These are phyloP conservation scores for Delphinus delphis DNA, from an alignment of 2,113 vertebrate genomes.

Conservation along the genomic window DNA sequence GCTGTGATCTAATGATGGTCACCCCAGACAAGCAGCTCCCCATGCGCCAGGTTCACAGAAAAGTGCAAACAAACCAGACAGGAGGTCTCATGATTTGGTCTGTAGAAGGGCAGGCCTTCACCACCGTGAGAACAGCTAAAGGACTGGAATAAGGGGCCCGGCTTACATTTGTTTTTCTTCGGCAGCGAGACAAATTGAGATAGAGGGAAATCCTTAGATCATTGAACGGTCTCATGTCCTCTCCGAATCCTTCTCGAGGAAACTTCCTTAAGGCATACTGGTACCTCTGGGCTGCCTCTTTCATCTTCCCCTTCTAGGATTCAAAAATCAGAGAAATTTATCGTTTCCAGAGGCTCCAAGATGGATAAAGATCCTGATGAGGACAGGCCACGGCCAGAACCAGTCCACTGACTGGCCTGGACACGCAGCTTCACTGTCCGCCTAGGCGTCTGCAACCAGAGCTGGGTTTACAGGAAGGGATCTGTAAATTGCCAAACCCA, in stretches of 20 bases:
- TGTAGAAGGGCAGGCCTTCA: background rate
- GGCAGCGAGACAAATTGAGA: constrained; percentile 96
- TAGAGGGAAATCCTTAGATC: constrained; percentile 96
- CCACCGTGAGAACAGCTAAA: rapidly evolving
- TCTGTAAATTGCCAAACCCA: background rate
- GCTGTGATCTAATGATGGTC: rapidly evolving
- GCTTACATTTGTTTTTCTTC: constrained; percentile 98
- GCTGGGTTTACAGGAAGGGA: background rate
- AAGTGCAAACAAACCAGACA: rapidly evolving
- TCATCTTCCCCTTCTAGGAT: constrained; percentile 97
- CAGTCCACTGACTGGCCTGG: rapidly evolving
- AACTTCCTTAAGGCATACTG: constrained; percentile 98
- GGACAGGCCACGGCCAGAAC: background rate
- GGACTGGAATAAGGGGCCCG: background rate
- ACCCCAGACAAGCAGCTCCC: background rate
- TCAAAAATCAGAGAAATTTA: background rate
- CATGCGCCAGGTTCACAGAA: rapidly evolving
- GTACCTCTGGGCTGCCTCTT: constrained; percentile 97
- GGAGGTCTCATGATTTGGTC: background rate
- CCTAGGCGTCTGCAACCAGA: rapidly evolving
- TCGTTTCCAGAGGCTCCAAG: background rate
- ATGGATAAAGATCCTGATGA: background rate
- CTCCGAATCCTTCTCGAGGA: constrained; percentile 95
- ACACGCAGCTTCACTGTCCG: rapidly evolving
- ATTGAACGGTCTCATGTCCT: constrained; percentile 96